These are phyloP conservation scores for Isaurus tuberculatus DNA, from an alignment of 92 coral and sea anemone species.

Conservation along the genomic window DNA sequence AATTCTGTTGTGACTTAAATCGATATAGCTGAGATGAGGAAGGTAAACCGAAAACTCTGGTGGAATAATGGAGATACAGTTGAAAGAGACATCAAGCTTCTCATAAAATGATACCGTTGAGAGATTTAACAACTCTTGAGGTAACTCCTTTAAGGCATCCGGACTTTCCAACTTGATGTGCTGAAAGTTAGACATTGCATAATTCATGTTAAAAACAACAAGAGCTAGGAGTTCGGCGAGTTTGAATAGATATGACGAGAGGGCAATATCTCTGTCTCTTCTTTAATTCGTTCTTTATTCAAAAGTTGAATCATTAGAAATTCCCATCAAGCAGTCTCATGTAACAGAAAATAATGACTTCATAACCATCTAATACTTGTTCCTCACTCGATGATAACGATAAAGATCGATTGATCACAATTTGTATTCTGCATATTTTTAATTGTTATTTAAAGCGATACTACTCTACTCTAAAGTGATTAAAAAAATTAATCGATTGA, in stretches of 20 bases:
- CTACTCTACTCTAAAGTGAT: not conserved
- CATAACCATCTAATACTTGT: not conserved
- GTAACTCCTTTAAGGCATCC: conserved; percentile 76
- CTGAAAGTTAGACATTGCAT: conserved; percentile 43
- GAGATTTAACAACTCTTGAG: conserved; percentile 66
- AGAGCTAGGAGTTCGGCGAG: not conserved
- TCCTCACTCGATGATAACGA: not conserved
- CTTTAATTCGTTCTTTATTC: not conserved
- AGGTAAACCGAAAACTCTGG: conserved; percentile 86
- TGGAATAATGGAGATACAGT: conserved; percentile 82
- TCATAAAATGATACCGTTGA: conserved; percentile 88
- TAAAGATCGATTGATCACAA: conserved; percentile 3
- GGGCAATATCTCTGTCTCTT: not conserved
- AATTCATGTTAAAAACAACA: not conserved
- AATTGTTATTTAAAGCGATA: not conserved
- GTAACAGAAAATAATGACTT: not conserved
- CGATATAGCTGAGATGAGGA: conserved; percentile 88
- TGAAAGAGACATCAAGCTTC: conserved; percentile 83
- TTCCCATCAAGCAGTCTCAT: not conserved
- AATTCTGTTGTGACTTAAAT: conserved; percentile 85
- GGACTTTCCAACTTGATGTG: conserved; percentile 71
- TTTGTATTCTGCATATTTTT: not conserved
- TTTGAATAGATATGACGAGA: not conserved
- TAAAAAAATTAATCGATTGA: not conserved
- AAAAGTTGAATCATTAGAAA: not conserved